Base-by-base conservation (phyloP, 1,140 invertebrate genomes). In the Dreissena polymorpha region DNA sequence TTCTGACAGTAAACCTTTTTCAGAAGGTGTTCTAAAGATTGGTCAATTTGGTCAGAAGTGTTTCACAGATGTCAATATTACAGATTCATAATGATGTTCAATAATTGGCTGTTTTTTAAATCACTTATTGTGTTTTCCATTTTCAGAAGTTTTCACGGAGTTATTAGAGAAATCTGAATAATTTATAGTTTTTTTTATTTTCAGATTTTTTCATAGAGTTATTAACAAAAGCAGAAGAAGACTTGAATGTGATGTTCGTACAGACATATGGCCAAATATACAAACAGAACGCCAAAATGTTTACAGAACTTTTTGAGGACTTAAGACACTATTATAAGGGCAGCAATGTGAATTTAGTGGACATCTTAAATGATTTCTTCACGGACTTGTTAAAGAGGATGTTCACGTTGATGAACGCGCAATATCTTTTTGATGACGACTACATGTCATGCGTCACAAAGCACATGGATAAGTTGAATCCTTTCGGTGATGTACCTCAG, bases 231-330 rank as follows among this genome's bases (percentile, higher is more conserved):
- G 97, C 97, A 10, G 96, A 97, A 88, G 94, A 94, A 87, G 97
- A 96, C 90, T 97, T 99, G 91, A 96, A 99, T 92, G 95, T 95
- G 51, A 99, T 99, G 97, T 99, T 99, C 94, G 96, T 96, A 87
- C 95, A 95, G 88, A 99, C 98, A 0, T 99, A 99, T 93, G 98
- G 98, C 13, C 95, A 97, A 89, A 95, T 99, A 75, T 99, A 99
- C 94, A 96, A 98, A 90, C 96, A 97, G 89, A 98, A 99, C 91
- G 94, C 97, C 6, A 96, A 97, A 90, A 96, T 99, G 21, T 99
- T 99, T 93, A 96, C 95, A 60, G 96, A 98, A 89, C 94, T 99
- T 57, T 99, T 98, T 93, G 95, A 95, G 83, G 95, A 98, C 88
- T 94, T 99, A 85, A 97, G 98, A 90, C 95, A 95, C 86, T 99